Conservation (phyloP, 2,113 vertebrate species). For the Urocolius indicus region DNA sequence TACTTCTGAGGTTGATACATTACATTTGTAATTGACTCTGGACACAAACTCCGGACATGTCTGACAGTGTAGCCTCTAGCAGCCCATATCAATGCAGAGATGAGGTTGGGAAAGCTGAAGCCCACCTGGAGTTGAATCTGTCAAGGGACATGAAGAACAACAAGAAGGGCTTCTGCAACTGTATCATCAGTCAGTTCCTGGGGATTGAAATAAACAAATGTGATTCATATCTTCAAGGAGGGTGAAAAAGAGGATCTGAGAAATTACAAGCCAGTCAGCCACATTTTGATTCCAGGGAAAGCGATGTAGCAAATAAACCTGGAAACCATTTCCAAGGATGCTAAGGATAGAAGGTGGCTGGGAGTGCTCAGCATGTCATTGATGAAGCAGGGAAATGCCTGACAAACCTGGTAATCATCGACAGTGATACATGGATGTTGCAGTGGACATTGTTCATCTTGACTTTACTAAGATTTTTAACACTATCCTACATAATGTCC, state of each 20-base stretch:
- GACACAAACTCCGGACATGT: not conserved
- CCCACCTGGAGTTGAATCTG: not conserved
- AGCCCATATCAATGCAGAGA: accelerated
- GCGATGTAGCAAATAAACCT: not conserved
- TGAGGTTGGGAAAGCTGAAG: not conserved
- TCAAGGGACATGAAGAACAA: not conserved
- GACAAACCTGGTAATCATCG: not conserved
- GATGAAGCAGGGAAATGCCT: not conserved
- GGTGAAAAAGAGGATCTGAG: not conserved
- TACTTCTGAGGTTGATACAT: not conserved
- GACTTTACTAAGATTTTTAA: not conserved
- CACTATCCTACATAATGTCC: too few relatives aligned
- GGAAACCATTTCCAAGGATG: not conserved
- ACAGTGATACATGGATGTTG: not conserved
- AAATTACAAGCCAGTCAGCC: not conserved
- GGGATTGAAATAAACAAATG: not conserved
- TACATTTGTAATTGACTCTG: not conserved
- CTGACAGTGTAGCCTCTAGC: not conserved
- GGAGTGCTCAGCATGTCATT: not conserved
- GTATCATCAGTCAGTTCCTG: not conserved
- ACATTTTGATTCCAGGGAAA: not conserved
- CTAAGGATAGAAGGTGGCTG: not conserved
- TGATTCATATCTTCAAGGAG: not conserved
- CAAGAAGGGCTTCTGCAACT: not conserved
- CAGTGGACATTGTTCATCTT: not conserved